Evolutionary conservation across 2,113 vertebrate genomes (phyloP).

Genomic region (Clarias macrocephalus): DNA sequence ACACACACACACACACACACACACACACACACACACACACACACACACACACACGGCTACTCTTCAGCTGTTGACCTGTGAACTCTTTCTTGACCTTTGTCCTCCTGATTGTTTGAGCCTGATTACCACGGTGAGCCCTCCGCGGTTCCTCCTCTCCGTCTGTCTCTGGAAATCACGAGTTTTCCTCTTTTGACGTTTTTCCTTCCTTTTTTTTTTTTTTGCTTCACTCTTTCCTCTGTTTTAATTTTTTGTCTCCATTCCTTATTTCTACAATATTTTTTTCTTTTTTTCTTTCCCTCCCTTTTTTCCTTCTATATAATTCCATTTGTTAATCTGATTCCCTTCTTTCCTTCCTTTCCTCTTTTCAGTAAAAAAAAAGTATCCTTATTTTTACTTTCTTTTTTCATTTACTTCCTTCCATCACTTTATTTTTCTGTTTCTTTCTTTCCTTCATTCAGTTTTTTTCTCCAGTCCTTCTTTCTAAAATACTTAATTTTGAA

Average conservation of each 20-base stretch:
- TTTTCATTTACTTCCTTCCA: neutral
- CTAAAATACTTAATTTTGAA: neutral
- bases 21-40: conserved; percentile 12
- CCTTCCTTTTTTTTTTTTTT: conserved; percentile 6
- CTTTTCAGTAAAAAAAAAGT: too few relatives aligned
- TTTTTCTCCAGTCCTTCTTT: neutral
- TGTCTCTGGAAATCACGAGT: neutral
- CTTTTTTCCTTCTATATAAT: too few relatives aligned
- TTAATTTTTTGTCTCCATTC: too few relatives aligned
- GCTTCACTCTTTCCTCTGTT: neutral
- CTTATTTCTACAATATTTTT: too few relatives aligned
- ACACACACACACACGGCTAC: conserved; percentile 15
- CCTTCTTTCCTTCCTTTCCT: too few relatives aligned
- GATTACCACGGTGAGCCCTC: conserved; percentile 44
- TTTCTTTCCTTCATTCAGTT: neutral
- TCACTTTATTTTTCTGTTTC: neutral
- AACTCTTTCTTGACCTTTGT: conserved; percentile 59
- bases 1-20: conserved; percentile 22
- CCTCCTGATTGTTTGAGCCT: conserved; percentile 62
- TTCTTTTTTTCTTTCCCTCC: neutral
- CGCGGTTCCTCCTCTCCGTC: conserved; percentile 24
- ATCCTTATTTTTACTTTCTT: neutral
- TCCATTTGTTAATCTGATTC: neutral
- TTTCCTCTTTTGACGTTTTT: conserved; percentile 16
- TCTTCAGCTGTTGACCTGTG: conserved; percentile 71